Base-by-base conservation (phyloP, 2,888 invertebrate genomes). In the Macroteleia sp. region DNA sequence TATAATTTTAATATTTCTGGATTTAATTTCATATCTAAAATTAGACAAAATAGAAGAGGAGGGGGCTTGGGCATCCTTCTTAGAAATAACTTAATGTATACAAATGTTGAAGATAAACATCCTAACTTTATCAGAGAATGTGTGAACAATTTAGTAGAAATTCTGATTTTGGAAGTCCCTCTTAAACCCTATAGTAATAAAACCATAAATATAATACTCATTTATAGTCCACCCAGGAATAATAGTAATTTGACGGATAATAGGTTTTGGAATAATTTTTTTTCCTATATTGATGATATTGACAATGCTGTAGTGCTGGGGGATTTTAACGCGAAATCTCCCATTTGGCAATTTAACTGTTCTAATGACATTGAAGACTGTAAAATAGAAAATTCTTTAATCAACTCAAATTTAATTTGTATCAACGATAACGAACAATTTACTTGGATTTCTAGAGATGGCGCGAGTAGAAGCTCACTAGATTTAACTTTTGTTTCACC, bases 261-360 rank as follows among this genome's bases (percentile, higher is more conserved):
- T 14, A 36, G 22, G 2, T 56, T 56, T 16, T 56, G 41, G 56
- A 39, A 41, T 1, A 56, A 25, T 19, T 41, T 56, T 28, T 54
- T 54, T 22, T 1, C 2, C 17, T 54, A 20, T 22, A 2, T 36
- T 2, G 14, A 54, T 16, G n/a, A 14, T 10, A 6, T 54, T 1
- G 28, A 56, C 5, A 28, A 39, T 14, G 17, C 25, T 14, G 9
- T 56, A 16, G 14, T 56, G 10, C 28, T 25, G 16, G 56, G 56
- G 0, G 52, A 54, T 14, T 36, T 54, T 8, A 54, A 54, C 14
- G 36, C 36, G 5, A 54, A 54, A 10, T 17, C 52, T 20, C 2
- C 3, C 17, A 12, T 8, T n/a, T 54, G 52, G 56, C 41, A 56
- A 10, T 6, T 1, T 10, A 10, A 56, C 14, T 6, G n/a, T 9